Evolutionary conservation across 2,113 vertebrate species (phyloP).

Genomic region (Chlorodrepanis virens): DNA sequence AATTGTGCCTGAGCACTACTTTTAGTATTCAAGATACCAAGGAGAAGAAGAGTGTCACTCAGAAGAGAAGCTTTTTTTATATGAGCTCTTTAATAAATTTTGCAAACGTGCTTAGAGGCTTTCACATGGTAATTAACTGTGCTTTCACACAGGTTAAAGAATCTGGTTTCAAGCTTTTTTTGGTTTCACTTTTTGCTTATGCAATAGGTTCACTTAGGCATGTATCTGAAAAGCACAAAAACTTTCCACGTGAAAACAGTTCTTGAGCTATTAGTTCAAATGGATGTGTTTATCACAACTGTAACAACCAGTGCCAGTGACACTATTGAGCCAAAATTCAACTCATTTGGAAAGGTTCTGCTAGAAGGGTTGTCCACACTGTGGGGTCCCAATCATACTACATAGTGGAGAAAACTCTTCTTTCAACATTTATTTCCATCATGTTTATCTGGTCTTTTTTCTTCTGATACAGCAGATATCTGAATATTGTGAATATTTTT

Average conservation of each 20-base stretch:
- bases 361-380: background rate
- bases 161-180: background rate
- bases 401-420: background rate
- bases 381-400: background rate
- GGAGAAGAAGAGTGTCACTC: background rate
- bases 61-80: background rate
- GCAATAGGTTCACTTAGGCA: background rate
- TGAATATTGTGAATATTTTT: background rate
- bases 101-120: background rate
- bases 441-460: background rate
- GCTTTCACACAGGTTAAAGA: background rate
- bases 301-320: background rate
- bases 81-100: background rate
- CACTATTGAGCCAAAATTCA: background rate
- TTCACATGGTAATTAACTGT: background rate
- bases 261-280: background rate
- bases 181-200: background rate
- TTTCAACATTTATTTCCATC: background rate
- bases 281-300: background rate
- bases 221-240: background rate
- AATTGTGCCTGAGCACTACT: background rate
- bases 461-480: background rate
- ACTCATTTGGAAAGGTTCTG: background rate
- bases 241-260: background rate
- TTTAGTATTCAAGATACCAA: background rate